These are phyloP conservation scores for Junonia oenone DNA, from an alignment of 2,888 invertebrate genomes.

Conservation along the genomic window DNA sequence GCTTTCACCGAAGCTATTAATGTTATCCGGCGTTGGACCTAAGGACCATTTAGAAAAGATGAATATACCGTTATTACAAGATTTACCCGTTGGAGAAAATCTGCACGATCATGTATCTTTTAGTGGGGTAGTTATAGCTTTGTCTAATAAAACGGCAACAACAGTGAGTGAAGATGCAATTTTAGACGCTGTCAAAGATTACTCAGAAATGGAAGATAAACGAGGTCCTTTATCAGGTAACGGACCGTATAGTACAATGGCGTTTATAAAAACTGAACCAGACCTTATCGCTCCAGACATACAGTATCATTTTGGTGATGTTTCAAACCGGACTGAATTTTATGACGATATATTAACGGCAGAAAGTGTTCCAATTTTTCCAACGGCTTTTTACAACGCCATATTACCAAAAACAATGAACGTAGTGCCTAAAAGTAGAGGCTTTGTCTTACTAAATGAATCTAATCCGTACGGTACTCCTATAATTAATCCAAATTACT, in stretches of 20 bases:
- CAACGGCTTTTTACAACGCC: conserved; percentile 80
- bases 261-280: too few species aligned
- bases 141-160: conserved; percentile 72
- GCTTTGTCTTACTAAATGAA: conserved; percentile 78
- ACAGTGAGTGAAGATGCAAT: conserved; percentile 51
- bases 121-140: too few species aligned
- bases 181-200: conserved; percentile 54
- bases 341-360: conserved; percentile 68
- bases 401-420: conserved; percentile 78
- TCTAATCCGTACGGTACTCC: conserved; percentile 85
- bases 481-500: too few species aligned
- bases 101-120: too few species aligned
- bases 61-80: conserved; percentile 42
- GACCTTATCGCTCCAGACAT: too few species aligned
- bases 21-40: too few species aligned
- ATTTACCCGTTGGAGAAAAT: conserved; percentile 59
- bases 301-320: conserved; percentile 79
- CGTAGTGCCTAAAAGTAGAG: conserved; percentile 81
- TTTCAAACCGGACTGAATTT: conserved; percentile 69
- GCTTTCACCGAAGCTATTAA: too few species aligned
- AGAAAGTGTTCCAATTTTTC: conserved; percentile 53
- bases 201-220: conserved; percentile 47
- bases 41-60: too few species aligned
- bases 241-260: conserved; percentile 76
- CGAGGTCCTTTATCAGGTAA: conserved; percentile 73